phyloP scores from a whole-genome alignment of 2,888 invertebrate genomes.

The Aproaerema taeniolella region DNA sequence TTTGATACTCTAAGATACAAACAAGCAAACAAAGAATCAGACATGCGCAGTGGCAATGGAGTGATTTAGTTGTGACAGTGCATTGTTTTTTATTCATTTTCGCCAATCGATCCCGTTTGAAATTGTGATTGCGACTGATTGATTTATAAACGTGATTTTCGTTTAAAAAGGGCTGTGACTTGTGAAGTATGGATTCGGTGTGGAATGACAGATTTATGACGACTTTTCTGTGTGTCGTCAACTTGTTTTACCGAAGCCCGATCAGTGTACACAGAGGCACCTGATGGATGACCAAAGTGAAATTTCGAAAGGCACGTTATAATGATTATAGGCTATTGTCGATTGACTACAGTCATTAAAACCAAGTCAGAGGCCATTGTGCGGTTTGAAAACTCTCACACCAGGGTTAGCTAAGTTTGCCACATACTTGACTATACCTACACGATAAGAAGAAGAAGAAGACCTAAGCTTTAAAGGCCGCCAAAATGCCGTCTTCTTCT shows the following conservation, averaged over 20 bases:
- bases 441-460: too few species aligned
- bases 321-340: too few species aligned
- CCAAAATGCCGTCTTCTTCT: too few species aligned
- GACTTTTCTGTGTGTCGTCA: not conserved
- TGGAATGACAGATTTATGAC: not conserved
- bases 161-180: conserved; percentile 2
- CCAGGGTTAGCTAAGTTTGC: too few species aligned
- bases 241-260: not conserved
- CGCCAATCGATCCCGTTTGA: conserved; percentile 52
- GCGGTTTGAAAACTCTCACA: too few species aligned
- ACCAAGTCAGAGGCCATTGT: too few species aligned
- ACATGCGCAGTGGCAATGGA: conserved; percentile 1
- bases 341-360: too few species aligned
- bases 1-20: too few species aligned
- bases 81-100: conserved; percentile 29
- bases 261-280: not conserved
- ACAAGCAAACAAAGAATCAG: conserved; percentile 2
- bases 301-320: too few species aligned
- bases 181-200: not conserved
- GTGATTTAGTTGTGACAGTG: conserved; percentile 4
- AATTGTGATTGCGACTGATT: conserved; percentile 59
- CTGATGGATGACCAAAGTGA: too few species aligned
- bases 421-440: too few species aligned
- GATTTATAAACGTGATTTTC: conserved; percentile 40
- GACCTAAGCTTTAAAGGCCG: too few species aligned